These are phyloP conservation scores for Melanogrammus aeglefinus DNA, from an alignment of 2,797 vertebrate species.

Conservation along the genomic window DNA sequence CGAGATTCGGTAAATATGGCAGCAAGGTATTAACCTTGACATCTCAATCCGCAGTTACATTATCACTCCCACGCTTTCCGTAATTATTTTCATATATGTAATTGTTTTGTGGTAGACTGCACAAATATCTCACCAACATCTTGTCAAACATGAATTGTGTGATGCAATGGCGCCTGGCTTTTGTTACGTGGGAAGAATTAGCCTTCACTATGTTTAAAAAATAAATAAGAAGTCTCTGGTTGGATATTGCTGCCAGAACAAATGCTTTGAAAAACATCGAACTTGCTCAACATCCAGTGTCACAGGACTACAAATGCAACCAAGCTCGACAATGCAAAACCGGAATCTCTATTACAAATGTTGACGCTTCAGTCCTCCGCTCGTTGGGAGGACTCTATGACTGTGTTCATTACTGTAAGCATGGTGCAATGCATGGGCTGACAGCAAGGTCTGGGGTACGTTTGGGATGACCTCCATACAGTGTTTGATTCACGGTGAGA, in stretches of 20 bases:
- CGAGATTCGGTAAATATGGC: constrained; percentile 4
- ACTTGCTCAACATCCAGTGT: neutral
- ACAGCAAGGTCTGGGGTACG: neutral
- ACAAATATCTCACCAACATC: constrained; percentile 34
- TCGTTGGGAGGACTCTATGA: neutral
- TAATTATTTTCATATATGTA: constrained; percentile 46
- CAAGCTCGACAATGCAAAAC: neutral
- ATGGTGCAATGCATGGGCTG: neutral
- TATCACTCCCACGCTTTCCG: constrained; percentile 29
- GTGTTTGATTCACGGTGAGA: neutral
- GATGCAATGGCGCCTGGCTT: constrained; percentile 45
- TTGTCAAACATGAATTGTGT: constrained; percentile 42
- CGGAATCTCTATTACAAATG: neutral
- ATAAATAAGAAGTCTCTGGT: constrained; percentile 15
- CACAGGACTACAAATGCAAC: constrained; percentile 4
- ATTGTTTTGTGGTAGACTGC: constrained; percentile 37
- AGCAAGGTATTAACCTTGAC: constrained; percentile 24
- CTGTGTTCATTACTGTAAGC: neutral
- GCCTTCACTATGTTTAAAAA: neutral
- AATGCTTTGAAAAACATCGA: constrained; percentile 40
- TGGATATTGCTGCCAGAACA: constrained; percentile 30
- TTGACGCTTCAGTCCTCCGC: neutral
- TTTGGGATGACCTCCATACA: neutral
- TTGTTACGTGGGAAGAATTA: constrained; percentile 35
- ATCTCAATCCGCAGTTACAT: constrained; percentile 28